Percentiles rank a stretch among this genome's conserved stretches.
Evolutionary conservation across 2,113 vertebrate genomes (phyloP).

Genomic region (Rhinoderma darwinii): DNA sequence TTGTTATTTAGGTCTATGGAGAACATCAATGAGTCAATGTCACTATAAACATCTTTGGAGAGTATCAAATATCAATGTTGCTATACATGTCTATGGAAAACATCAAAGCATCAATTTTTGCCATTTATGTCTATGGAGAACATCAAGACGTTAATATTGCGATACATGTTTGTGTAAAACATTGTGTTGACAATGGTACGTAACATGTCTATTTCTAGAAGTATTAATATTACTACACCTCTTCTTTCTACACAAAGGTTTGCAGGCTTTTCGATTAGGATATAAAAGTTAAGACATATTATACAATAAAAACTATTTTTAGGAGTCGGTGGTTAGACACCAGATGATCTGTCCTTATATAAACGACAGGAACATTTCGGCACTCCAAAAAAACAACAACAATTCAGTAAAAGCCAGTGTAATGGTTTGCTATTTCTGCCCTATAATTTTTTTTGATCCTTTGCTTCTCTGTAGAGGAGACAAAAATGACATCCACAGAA

Average conservation of each 20-base stretch:
- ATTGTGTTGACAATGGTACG: background rate
- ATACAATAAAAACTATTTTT: background rate
- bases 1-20: background rate
- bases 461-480: background rate
- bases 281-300: background rate
- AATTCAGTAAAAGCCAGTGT: background rate
- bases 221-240: too few relatives aligned
- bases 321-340: background rate
- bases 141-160: background rate
- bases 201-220: too few relatives aligned
- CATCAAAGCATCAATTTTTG: background rate
- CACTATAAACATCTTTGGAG: background rate
- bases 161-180: background rate
- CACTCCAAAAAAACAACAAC: background rate
- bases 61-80: background rate
- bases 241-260: too few relatives aligned
- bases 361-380: background rate
- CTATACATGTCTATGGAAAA: background rate
- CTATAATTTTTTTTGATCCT: slow-evolving; percentile 6
- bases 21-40: background rate
- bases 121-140: background rate
- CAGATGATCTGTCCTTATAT: slow-evolving; percentile 4
- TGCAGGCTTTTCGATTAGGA: background rate
- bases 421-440: background rate
- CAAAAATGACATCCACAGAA: background rate